Evolutionary conservation across 2,888 invertebrate species (phyloP).

Genomic region (Dynastes tityus): DNA sequence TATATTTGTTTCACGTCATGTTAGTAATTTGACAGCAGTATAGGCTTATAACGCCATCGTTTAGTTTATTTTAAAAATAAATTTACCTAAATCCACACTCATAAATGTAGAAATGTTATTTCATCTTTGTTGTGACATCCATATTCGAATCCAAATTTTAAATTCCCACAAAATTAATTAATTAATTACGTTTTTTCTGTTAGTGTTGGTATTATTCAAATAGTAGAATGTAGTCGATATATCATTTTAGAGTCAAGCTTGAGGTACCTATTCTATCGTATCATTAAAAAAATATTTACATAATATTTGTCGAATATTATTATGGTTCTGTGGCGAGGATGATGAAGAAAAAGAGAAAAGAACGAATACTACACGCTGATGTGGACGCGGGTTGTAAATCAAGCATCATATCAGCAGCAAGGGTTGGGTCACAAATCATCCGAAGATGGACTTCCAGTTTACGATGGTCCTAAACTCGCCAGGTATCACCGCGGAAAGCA

Average conservation of each 20-base stretch:
- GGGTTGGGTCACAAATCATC: conserved; percentile 62
- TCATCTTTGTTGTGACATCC: too few species aligned
- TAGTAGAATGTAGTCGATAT: background rate
- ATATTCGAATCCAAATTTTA: too few species aligned
- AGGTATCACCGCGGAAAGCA: conserved; percentile 56
- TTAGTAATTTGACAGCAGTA: too few species aligned
- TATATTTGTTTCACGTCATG: too few species aligned
- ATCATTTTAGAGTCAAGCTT: background rate
- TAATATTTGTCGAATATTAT: conserved; percentile 42
- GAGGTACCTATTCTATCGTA: background rate
- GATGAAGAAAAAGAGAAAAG: conserved; percentile 12
- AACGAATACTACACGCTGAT: conserved; percentile 50
- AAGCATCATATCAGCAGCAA: conserved; percentile 62
- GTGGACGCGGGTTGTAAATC: conserved; percentile 61
- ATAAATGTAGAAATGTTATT: too few species aligned
- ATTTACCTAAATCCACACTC: too few species aligned
- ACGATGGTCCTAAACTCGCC: conserved; percentile 57
- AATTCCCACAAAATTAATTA: too few species aligned
- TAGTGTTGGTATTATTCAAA: too few species aligned
- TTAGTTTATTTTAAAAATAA: too few species aligned
- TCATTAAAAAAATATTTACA: conserved; percentile 46
- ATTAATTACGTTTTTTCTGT: too few species aligned
- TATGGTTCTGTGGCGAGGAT: conserved; percentile 7
- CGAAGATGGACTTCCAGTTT: conserved; percentile 59
- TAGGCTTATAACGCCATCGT: too few species aligned